Evolutionary conservation across 1,140 invertebrate genomes (phyloP), one percentile per base, ranked within the genome.

Genomic region (Zaprionus nigranus): DNA sequence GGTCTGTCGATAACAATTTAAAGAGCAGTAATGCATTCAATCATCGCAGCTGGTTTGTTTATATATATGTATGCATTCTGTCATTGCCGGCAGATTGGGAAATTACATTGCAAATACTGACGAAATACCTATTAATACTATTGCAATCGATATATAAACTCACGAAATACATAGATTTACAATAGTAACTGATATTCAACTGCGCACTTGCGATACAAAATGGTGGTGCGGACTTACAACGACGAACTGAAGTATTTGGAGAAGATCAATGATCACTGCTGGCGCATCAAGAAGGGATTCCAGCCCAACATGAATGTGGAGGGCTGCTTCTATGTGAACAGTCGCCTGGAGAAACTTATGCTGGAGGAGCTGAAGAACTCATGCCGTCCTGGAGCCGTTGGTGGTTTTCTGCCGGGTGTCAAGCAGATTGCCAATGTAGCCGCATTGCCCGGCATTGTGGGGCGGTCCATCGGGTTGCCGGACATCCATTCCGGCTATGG

Each of bases 381-480:
- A 0, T 98, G 97, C 92, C 94, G 96, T 43, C 97, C 97, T 22
- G 98, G 97, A 9, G 95, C 95, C 91, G 94, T 98, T 40, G 99
- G 99, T 70, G 99, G 99, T 1, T 99, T 99, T 93, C 94, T 99
- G 61, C 99, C 99, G 1, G 99, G 98, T 26, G 97, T 99, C 71
- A 99, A 99, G 94, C 99, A 99, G 94, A 99, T 99, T 85, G 99
- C 98, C 1, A 99, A 99, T 95, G 99, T 99, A 53, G 99, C 99
- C 56, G 98, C 99, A 6, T 93, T 99, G 40, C 99, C 99, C 56
- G 99, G 99, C 3, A 99, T 99, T 82, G 98, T 99, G 57, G 98
- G 97, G 51, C 92, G 93, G n/a, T 97, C 96, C 7, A 95, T 97
- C 46, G 99, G 99, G 30, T 93, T 99, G 15, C 99, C 99, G 12